Evolutionary conservation across 30 jellyfish, hydroid and myxozoan genomes (phyloP), one percentile per base, ranked within the genome.

Genomic region (Pseudorhiza aurosa): DNA sequence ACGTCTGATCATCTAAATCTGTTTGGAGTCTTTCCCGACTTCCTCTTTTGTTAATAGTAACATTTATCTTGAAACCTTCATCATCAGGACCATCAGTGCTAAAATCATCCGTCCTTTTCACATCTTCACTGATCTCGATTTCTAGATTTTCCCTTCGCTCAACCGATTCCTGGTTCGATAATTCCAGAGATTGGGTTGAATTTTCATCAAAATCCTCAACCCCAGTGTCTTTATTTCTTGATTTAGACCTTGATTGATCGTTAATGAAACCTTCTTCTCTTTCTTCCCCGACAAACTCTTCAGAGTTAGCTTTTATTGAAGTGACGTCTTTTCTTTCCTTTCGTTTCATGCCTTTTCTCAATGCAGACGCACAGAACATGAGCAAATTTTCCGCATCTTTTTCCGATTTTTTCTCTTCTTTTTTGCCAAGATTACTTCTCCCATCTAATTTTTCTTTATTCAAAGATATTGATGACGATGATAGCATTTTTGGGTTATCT

Each of bases 351-450:
- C 65, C 50, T 45, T 80, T 70, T 72, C 65, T 80, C 62, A 80
- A 65, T 19, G 91, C 83, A 4, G 91, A 80, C 4, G 51, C 18
- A 32, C 84, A 65, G 19, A 64, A 80, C 24, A 64, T 80, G 71
- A 80, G 15, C 11, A 80, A 25, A 26, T 75, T 58, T 2, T 25
- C 77, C 29, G 71, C 36, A 43, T 24, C 56, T 31, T 47, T 46
- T 29, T 64, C 84, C 1, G 58, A 24, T 2, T 33, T 33, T 22
- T 64, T 24, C 15, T 33, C 77, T 32, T 3, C 36, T 22, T 33
- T 31, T 8, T 11, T 57, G 1, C 21, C 8, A 27, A 11, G 42
- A 27, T 8, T 1, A 36, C 2, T 46, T 1, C 37, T 36, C 7
- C 2, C 17, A 33, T 12, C 30, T 21, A 28, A 7, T 9, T n/a